Base-by-base conservation (phyloP, 2,888 invertebrate species). In the Flexamia atlantica region DNA sequence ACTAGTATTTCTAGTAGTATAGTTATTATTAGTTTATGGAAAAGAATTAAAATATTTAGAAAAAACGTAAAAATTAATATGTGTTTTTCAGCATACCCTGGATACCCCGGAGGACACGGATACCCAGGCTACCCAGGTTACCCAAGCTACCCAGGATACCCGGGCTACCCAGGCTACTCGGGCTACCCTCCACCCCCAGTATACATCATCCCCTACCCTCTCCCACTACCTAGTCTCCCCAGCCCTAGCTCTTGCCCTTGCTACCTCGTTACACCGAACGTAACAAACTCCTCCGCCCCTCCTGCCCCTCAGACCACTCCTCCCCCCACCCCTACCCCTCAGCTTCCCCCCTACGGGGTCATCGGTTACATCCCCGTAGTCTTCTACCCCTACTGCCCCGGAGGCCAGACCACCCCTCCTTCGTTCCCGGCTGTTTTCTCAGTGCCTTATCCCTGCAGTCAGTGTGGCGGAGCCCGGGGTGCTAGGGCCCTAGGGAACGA, bases 331-430 rank as follows among this genome's bases (percentile, higher is more conserved):
- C 89, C 88, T 86, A 86, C 87, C 28, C 86, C 86, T 85, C 84
- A 83, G 42, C 79, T 87, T 70, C 90, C 91, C 4, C 92, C 94
- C 0, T 93, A 93, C 88, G 94, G 94, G 9, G 91, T 93, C 17
- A 92, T 95, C 72, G 95, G 94, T 74, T 95, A 93, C 87, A 92
- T 95, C 87, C 95, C 95, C 0, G 94, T 95, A 2, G 92, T 95
- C 23, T 94, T 95, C 88, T 92, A 94, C 87, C 95, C 95, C 0
- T 93, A 92, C 88, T 94, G 94, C 88, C 93, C 93, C 0, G 93
- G 93, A 32, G 87, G 87, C 42, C 87, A 88, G 64, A 87, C 87
- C 50, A 92, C 93, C 68, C 92, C 92, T 87, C 91, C 92, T 84
- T 92, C 92, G 88, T 93, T 93, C 89, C 93, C 94, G 0, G 90